phyloP scores from a whole-genome alignment of 2,797 vertebrate species.

The Hemibagrus guttatus region DNA sequence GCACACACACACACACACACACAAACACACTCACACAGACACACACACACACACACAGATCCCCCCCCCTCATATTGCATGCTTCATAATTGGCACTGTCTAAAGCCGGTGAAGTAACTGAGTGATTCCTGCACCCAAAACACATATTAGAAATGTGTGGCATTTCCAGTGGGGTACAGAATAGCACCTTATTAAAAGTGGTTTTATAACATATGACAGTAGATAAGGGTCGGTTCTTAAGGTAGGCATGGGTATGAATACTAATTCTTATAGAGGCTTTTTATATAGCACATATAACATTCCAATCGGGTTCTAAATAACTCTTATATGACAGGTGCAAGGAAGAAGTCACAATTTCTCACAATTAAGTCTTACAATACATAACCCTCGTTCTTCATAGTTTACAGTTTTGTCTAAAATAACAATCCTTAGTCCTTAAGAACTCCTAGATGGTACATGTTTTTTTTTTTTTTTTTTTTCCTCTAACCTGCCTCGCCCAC shows the following conservation, averaged over 20 bases:
- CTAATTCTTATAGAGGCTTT: neutral
- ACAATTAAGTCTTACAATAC: neutral
- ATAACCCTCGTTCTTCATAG: neutral
- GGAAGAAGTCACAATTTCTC: neutral
- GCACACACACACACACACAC: neutral
- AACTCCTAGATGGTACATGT: neutral
- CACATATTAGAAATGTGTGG: neutral
- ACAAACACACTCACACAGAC: conserved; percentile 3
- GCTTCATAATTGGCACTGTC: neutral
- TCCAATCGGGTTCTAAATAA: neutral
- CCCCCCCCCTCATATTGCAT: neutral
- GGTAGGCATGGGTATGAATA: neutral
- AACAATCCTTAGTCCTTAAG: neutral
- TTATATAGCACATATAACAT: neutral
- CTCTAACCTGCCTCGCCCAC: neutral
- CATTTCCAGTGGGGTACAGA: neutral
- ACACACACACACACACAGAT: conserved; percentile 2
- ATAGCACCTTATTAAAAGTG: neutral
- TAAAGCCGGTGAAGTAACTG: neutral
- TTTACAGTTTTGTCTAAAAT: conserved; percentile 4
- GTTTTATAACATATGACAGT: neutral
- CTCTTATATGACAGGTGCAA: neutral
- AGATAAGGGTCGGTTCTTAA: neutral
- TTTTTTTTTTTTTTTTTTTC: neutral
- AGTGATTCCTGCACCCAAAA: neutral